phyloP scores from a whole-genome alignment of 2,888 invertebrate species.

The Strigamia crassipes region DNA sequence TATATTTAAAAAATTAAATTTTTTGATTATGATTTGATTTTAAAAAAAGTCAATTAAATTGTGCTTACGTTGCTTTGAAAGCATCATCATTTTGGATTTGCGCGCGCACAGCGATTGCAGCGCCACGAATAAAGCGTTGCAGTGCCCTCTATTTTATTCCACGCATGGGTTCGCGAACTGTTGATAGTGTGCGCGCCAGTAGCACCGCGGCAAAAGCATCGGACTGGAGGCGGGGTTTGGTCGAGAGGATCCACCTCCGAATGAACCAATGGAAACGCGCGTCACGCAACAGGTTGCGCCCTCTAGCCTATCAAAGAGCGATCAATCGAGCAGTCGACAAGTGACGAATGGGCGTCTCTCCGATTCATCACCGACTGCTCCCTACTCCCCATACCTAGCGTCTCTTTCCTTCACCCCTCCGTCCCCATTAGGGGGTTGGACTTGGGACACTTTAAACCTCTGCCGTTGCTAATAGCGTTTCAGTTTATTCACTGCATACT shows the following conservation, averaged over 20 bases:
- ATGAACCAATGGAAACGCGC: slow-evolving; percentile 5
- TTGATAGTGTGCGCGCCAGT: not conserved
- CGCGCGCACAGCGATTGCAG: slow-evolving; percentile 1
- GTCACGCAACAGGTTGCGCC: slow-evolving; percentile 45
- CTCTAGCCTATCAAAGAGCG: slow-evolving; percentile 47
- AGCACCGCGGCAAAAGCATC: not conserved
- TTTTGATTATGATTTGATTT: too few species aligned
- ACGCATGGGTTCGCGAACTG: slow-evolving; percentile 19
- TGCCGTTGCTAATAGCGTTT: slow-evolving; percentile 35
- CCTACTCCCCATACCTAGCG: slow-evolving; percentile 1
- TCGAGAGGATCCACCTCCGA: slow-evolving; percentile 5
- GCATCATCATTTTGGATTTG: not conserved
- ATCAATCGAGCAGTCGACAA: slow-evolving; percentile 46
- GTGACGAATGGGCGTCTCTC: slow-evolving; percentile 45
- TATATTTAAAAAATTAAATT: too few species aligned
- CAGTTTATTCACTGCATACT: slow-evolving; percentile 44
- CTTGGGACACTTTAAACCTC: slow-evolving; percentile 44
- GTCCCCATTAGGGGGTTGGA: slow-evolving; percentile 28
- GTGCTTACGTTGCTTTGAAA: not conserved
- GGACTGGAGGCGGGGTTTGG: not conserved
- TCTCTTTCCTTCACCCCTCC: not conserved
- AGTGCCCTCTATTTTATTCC: slow-evolving; percentile 3
- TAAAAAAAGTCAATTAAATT: too few species aligned
- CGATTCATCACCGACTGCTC: slow-evolving; percentile 38
- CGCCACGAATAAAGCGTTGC: not conserved